A percentile compares a stretch with the other conserved stretches of the same genome.
phyloP scores from a whole-genome alignment of 2,888 invertebrate species.

The Acanthosepion esculentum region DNA sequence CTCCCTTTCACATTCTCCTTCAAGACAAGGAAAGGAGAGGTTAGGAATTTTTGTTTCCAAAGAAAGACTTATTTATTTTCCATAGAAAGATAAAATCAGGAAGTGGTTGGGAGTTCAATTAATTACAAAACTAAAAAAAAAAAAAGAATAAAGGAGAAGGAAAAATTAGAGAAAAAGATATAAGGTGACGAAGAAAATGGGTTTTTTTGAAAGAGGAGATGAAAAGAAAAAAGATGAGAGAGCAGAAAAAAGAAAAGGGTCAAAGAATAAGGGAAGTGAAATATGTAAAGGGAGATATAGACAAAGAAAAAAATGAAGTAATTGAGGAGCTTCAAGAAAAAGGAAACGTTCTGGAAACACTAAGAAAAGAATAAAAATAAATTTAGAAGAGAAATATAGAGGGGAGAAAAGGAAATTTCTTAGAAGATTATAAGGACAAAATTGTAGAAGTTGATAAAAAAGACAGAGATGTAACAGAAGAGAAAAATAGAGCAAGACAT shows the following conservation, averaged over 20 bases:
- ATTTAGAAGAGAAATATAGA: background rate
- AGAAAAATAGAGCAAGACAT: background rate
- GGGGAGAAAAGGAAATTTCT: background rate
- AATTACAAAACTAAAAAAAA: background rate
- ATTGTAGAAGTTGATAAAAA: background rate
- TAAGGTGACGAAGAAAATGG: too few relatives aligned
- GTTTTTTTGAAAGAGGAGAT: too few relatives aligned
- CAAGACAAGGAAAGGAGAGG: background rate
- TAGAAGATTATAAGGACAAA: too few relatives aligned
- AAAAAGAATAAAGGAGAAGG: background rate
- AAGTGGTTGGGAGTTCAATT: background rate
- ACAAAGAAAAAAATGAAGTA: background rate
- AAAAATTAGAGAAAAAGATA: background rate
- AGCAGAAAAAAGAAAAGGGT: too few relatives aligned
- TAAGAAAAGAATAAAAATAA: too few relatives aligned
- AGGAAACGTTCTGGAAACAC: background rate
- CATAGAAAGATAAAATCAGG: too few relatives aligned
- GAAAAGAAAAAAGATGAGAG: too few relatives aligned
- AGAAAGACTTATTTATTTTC: background rate
- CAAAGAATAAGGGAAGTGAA: too few relatives aligned
- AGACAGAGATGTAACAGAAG: background rate
- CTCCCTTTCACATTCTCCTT: background rate
- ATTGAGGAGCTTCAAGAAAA: background rate
- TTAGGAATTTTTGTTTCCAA: slow-evolving; percentile 4
- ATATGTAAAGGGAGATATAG: background rate